These are phyloP conservation scores for Zaprionus bogoriensis DNA, from an alignment of 2,888 invertebrate species.

Conservation along the genomic window DNA sequence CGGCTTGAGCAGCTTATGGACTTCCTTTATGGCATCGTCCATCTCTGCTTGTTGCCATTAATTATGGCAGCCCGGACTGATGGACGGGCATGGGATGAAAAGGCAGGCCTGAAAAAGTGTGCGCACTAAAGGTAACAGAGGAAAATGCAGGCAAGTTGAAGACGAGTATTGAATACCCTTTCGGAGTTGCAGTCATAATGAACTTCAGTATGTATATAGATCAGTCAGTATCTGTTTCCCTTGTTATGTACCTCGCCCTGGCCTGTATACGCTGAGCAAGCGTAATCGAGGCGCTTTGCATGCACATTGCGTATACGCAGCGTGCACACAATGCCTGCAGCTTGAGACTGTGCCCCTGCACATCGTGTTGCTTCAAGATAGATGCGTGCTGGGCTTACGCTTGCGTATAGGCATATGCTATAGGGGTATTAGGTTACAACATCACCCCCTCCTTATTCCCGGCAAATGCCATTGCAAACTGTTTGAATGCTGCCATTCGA, in stretches of 20 bases:
- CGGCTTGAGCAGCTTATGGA: conserved; percentile 2
- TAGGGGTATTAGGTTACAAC: background rate
- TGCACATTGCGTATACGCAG: conserved; percentile 43
- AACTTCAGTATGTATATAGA: background rate
- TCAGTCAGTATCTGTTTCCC: background rate
- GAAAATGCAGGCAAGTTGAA: background rate
- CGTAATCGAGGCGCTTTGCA: background rate
- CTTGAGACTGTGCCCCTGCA: background rate
- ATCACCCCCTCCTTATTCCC: background rate
- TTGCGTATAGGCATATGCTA: background rate
- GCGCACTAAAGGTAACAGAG: conserved; percentile 13
- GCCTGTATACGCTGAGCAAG: background rate
- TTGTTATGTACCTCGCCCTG: background rate
- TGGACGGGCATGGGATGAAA: conserved; percentile 5
- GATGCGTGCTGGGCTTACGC: background rate
- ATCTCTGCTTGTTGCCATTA: conserved; percentile 31
- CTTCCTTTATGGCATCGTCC: background rate
- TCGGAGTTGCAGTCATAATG: background rate
- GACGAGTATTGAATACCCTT: conserved; percentile 10
- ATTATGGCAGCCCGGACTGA: conserved; percentile 31
- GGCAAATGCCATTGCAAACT: conserved; percentile 11
- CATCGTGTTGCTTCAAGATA: background rate
- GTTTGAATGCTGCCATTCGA: conserved; percentile 45
- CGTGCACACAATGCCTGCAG: conserved; percentile 4
- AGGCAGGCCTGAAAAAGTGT: background rate